A percentile compares a stretch with the other conserved stretches of the same genome.
Conservation (phyloP, 2,797 vertebrate species). For the Hydrocynus forskahlii region DNA sequence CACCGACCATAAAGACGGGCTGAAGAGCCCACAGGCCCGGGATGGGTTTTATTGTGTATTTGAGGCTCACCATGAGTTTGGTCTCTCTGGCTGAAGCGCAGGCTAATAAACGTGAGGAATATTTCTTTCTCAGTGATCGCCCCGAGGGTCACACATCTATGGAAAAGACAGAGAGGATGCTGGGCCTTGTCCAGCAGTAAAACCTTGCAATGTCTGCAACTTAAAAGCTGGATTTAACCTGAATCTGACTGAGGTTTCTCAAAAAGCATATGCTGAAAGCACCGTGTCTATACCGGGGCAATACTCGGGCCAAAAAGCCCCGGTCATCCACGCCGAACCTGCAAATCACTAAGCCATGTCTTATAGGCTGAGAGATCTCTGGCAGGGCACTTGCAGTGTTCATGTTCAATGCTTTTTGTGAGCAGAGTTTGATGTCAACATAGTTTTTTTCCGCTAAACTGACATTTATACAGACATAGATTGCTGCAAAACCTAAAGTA, state of each 20-base stretch:
- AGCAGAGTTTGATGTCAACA: neutral
- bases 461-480: constrained; percentile 13
- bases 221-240: constrained; percentile 38
- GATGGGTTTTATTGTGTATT: constrained; percentile 50
- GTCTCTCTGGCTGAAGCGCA: constrained; percentile 51
- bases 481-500: constrained; percentile 1
- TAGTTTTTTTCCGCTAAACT: neutral
- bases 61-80: constrained; percentile 36
- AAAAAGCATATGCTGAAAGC: constrained; percentile 18
- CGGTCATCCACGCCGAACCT: constrained; percentile 4
- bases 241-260: constrained; percentile 32
- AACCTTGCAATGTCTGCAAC: constrained; percentile 32
- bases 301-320: constrained; percentile 6
- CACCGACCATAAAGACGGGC: constrained; percentile 37
- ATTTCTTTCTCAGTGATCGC: constrained; percentile 53
- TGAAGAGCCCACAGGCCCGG: constrained; percentile 26
- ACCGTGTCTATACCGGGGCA: neutral
- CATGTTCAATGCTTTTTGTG: constrained; percentile 20
- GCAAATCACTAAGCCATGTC: constrained; percentile 8
- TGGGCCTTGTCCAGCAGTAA: constrained; percentile 40
- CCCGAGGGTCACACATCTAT: constrained; percentile 46
- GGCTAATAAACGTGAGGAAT: constrained; percentile 55
- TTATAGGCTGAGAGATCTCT: neutral
- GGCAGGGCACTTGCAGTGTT: neutral
- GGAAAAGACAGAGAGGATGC: constrained; percentile 54